A percentile compares a stretch with the other conserved stretches of the same genome.
Evolutionary conservation across 2,113 vertebrate genomes (phyloP).

Genomic region (Prunella himalayana): DNA sequence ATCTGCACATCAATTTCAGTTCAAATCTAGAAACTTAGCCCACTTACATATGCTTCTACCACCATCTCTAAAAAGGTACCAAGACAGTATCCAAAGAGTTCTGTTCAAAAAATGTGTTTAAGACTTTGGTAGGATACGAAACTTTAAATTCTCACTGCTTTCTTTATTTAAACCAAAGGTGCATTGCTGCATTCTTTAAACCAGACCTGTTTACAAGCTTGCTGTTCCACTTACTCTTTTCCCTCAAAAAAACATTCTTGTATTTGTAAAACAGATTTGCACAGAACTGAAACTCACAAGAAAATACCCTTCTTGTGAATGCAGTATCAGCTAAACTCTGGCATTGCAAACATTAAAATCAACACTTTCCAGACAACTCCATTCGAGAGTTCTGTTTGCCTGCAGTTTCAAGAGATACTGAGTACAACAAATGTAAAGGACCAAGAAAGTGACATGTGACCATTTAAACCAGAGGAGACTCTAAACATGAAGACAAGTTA

Average conservation of each 20-base stretch:
- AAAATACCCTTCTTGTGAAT: accelerated
- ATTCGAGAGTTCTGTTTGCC: neutral
- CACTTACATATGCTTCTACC: neutral
- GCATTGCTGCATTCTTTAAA: neutral
- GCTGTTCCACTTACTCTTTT: neutral
- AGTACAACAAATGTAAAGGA: neutral
- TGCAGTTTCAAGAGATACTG: neutral
- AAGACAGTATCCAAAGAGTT: neutral
- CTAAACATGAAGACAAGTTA: neutral
- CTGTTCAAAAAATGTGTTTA: neutral
- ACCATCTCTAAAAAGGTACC: neutral
- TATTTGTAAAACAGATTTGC: neutral
- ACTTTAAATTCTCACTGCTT: neutral
- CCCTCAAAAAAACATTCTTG: neutral
- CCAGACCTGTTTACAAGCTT: neutral
- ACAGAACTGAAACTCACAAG: neutral
- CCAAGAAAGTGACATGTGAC: neutral
- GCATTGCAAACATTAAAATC: neutral
- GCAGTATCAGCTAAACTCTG: neutral
- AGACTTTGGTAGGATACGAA: neutral
- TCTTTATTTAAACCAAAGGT: neutral
- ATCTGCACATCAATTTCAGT: neutral
- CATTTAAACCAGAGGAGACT: neutral
- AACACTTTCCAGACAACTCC: neutral
- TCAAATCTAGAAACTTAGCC: neutral